These are phyloP conservation scores for human (Homo sapiens) DNA, from an alignment of 2,113 vertebrate genomes.

Conservation along the genomic window DNA sequence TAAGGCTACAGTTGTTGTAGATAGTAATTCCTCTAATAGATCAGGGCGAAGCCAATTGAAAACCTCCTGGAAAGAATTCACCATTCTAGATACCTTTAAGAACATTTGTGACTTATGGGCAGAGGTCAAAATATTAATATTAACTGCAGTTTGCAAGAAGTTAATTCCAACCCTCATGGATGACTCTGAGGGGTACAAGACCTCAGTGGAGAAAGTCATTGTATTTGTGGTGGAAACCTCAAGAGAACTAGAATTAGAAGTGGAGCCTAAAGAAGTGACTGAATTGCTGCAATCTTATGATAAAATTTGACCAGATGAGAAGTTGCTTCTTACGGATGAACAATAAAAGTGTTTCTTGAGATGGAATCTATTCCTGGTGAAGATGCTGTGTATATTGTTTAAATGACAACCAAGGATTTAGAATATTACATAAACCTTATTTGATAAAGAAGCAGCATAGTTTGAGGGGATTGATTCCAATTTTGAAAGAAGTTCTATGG, in stretches of 20 bases:
- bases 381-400: not conserved
- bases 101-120: not conserved
- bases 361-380: not conserved
- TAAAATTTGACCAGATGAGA: not conserved
- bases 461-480: not conserved
- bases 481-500: not conserved
- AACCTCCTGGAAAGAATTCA: not conserved
- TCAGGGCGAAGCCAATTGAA: not conserved
- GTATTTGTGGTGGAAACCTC: not conserved
- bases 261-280: not conserved
- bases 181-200: not conserved
- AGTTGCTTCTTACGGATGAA: not conserved
- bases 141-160: not conserved
- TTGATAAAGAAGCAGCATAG: not conserved
- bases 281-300: not conserved
- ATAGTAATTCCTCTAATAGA: not conserved
- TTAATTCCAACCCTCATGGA: not conserved
- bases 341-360: not conserved
- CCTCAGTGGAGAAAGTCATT: not conserved
- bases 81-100: not conserved
- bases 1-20: not conserved
- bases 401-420: not conserved
- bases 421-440: not conserved
- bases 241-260: not conserved
- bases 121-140: not conserved